Base-by-base conservation (phyloP, 2,797 vertebrate species). In the Limnodromus scolopaceus region DNA sequence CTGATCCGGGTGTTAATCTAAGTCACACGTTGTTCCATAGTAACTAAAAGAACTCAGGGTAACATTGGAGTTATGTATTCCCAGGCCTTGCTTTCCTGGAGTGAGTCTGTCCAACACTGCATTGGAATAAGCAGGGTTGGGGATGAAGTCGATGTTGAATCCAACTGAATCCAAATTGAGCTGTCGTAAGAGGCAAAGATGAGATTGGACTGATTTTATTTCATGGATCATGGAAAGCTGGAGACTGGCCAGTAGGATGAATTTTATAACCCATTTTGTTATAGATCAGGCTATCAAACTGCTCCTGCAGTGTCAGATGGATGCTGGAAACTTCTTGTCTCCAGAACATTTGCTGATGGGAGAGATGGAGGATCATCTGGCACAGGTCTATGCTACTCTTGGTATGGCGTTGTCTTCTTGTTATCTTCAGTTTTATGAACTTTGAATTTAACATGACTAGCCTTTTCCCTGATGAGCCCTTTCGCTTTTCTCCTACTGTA, bases 291-390 rank as follows among this genome's bases (percentile, higher is more conserved):
- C 99, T 8, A 48, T 99, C 88, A 95, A 68, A 72, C 91, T 98
- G 84, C 92, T 99, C 57, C 93, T 94, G 91, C 96, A 89, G 43
- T 98, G 98, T 88, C 96, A 48, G 65, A 48, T 36, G 70, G 95
- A 96, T 54, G 98, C 98, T n/a, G 91, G 95, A 80, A 91, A 83
- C 48, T 98, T 99, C 97, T 97, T 99, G 27, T 98, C 98, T 22
- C 96, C 98, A 48, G 98, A 98, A 10, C 99, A 99, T 94, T 96
- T 98, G 20, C 16, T 99, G 61, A 97, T 98, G 66, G 99, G 99
- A 25, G 98, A 99, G 94, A 96, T 99, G 27, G 98, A 98, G 38
- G 99, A 99, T 82, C 90, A 95, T 53, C 98, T 98, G 64, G 99
- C 99, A n/a, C 98, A 98, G 95, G 98, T 98, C 5, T 98, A 98